Percentiles rank a stretch among this genome's conserved stretches.
Evolutionary conservation across 2,888 invertebrate genomes (phyloP).

Genomic region (Lasius platythorax): DNA sequence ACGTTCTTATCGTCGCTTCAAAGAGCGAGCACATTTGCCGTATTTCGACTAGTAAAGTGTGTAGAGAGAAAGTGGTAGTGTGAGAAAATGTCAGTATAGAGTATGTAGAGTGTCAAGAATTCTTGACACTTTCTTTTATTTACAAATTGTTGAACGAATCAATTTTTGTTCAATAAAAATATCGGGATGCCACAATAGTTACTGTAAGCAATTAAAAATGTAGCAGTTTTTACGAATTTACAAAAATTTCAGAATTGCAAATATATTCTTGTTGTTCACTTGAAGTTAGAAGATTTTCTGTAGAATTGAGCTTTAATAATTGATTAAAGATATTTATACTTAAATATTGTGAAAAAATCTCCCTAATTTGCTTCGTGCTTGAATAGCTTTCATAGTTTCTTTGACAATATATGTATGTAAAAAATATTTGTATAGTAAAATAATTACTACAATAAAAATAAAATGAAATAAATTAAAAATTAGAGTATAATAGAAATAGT

Average conservation of each 20-base stretch:
- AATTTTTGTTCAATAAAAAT: neutral
- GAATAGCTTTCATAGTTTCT: neutral
- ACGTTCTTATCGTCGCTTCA: slow-evolving; percentile 44
- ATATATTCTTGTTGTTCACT: neutral
- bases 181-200: neutral
- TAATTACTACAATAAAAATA: neutral
- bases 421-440: slow-evolving; percentile 7
- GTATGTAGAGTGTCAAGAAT: neutral
- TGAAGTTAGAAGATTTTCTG: neutral
- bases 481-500: neutral
- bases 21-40: slow-evolving; percentile 28
- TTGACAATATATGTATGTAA: neutral
- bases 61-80: slow-evolving; percentile 9
- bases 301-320: neutral
- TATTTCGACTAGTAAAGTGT: slow-evolving; percentile 38
- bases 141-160: neutral
- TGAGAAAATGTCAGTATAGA: neutral
- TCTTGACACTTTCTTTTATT: neutral
- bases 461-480: neutral
- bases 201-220: neutral
- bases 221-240: neutral
- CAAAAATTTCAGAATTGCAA: neutral
- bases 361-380: neutral
- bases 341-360: neutral
- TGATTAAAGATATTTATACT: neutral